A percentile compares a stretch with the other conserved stretches of the same genome.
Evolutionary conservation across 2,888 invertebrate genomes (phyloP).

Genomic region (Poecilus cupreus): DNA sequence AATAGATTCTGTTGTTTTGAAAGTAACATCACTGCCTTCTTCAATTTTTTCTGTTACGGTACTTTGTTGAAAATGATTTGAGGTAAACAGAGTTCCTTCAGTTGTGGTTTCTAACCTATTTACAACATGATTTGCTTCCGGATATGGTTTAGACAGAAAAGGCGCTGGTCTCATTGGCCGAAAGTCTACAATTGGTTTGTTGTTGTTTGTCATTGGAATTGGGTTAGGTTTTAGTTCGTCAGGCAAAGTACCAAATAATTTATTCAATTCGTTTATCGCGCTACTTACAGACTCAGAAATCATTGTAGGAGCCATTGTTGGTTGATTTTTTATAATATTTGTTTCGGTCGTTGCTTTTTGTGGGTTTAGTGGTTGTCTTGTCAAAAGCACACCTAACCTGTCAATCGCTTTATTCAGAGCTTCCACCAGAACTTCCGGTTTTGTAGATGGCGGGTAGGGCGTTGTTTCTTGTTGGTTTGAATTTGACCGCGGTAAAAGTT

Average conservation of each 20-base stretch:
- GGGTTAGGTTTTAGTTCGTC: neutral
- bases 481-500: slow-evolving; percentile 7
- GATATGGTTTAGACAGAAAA: neutral
- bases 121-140: neutral
- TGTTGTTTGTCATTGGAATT: slow-evolving; percentile 8
- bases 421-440: slow-evolving; percentile 11
- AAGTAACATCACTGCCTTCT: neutral
- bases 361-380: neutral
- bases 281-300: neutral
- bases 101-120: neutral
- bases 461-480: neutral
- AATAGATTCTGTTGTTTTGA: too few species aligned
- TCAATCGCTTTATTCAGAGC: slow-evolving; percentile 16
- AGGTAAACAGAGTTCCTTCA: neutral
- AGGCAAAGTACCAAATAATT: slow-evolving; percentile 21
- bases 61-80: neutral
- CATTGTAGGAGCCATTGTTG: neutral
- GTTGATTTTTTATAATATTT: neutral
- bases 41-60: neutral
- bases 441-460: neutral
- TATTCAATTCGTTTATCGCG: slow-evolving; percentile 28
- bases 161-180: neutral
- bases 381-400: slow-evolving; percentile 14
- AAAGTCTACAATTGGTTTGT: neutral
- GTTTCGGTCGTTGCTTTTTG: neutral